Base-by-base conservation (phyloP, 2,797 vertebrate genomes). In the Lemur catta region DNA sequence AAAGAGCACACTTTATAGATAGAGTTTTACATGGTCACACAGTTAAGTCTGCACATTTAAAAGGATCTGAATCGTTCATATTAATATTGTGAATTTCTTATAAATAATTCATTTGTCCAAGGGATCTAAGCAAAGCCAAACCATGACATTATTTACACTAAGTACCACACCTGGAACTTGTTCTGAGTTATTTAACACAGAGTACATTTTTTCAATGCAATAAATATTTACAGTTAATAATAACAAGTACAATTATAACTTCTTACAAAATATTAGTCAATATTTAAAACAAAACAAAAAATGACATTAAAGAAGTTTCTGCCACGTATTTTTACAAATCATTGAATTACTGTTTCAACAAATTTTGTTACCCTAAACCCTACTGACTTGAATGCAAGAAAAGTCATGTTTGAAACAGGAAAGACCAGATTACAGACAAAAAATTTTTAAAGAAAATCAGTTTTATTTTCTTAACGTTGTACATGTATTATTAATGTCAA, bases 131-230 rank as follows among this genome's bases (percentile, higher is more conserved):
- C 80, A 90, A 95, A 97, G 86, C 92, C 88, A 95, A 95, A 43
- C 30, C 65, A 84, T 97, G 88, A 96, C 94, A 95, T 95, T 97
- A 93, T 97, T 96, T 97, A 97, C 71, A 95, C 65, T 74, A 93
- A 87, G 52, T 96, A 74, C 84, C 81, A 96, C 61, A 97, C 93
- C 95, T 95, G 87, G 93, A 87, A 94, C 93, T 91, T 97, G 78
- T 97, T 96, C 95, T 92, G 61, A 97, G 80, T 96, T 98, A 90
- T 94, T 97, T 95, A 97, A 94, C 88, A 91, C 78, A 93, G 65
- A 97, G 57, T 69, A 97, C 95, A 96, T 65, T 97, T 98, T 98
- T 93, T 97, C 88, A 97, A 95, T 95, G 57, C 93, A 97, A 97
- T 96, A 97, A 97, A 94, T 97, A 97, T 96, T 98, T 85, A 95